phyloP scores from a whole-genome alignment of 2,888 invertebrate species.

The Torymus aiolomorphi region DNA sequence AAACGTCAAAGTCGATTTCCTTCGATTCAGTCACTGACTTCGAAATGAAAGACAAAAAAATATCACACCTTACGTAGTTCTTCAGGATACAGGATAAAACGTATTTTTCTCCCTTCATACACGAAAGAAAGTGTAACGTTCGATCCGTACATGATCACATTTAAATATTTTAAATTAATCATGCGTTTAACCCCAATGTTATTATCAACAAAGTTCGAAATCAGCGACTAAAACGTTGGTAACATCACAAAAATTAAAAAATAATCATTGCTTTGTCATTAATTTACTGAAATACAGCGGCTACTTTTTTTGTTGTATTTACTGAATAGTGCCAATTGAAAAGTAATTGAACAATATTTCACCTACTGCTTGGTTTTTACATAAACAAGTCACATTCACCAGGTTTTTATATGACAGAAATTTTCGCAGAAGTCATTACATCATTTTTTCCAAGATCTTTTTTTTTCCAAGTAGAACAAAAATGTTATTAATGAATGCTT shows the following conservation, averaged over 20 bases:
- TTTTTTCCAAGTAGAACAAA: too few relatives aligned
- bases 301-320: constrained; percentile 8
- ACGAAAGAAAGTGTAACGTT: not conserved
- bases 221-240: constrained; percentile 22
- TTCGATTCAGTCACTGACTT: constrained; percentile 37
- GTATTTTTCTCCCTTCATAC: not conserved
- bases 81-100: constrained; percentile 14
- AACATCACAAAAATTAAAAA: constrained; percentile 29
- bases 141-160: not conserved
- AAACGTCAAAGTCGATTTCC: constrained; percentile 32
- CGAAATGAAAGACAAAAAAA: constrained; percentile 49
- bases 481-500: too few relatives aligned
- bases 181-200: not conserved
- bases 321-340: constrained; percentile 12
- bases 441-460: too few relatives aligned
- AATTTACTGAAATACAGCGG: constrained; percentile 10
- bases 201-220: constrained; percentile 22
- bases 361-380: constrained; percentile 20
- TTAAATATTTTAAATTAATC: constrained; percentile 12
- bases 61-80: constrained; percentile 32
- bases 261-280: constrained; percentile 9
- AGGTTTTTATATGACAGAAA: not conserved
- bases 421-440: too few relatives aligned
- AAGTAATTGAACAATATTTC: constrained; percentile 27
- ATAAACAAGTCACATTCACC: constrained; percentile 52